phyloP scores from a whole-genome alignment of 2,113 vertebrate genomes.

The Zosterops lateralis region DNA sequence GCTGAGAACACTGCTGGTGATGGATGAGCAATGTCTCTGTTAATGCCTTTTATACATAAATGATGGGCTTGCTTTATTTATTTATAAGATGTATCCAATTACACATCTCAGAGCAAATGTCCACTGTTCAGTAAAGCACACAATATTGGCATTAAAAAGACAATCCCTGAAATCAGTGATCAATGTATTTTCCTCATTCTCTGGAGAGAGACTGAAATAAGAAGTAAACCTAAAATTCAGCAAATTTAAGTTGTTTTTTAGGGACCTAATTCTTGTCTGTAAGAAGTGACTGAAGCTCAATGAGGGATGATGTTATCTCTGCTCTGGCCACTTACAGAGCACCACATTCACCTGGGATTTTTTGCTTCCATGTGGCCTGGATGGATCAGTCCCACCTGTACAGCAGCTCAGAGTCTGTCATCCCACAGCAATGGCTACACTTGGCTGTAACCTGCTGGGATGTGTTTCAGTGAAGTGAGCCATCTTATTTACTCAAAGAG shows the following conservation, averaged over 20 bases:
- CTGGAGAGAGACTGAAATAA: neutral
- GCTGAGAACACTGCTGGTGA: slow-evolving; percentile 40
- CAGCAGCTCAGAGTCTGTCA: neutral
- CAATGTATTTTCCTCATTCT: neutral
- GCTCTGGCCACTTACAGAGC: neutral
- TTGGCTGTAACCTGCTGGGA: neutral
- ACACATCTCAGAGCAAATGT: slow-evolving; percentile 20
- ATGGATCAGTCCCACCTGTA: neutral
- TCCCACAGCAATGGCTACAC: neutral
- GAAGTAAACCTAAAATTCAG: neutral
- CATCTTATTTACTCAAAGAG: neutral
- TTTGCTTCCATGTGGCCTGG: neutral
- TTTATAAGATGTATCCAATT: slow-evolving; percentile 57
- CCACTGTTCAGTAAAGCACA: neutral
- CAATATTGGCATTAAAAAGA: slow-evolving; percentile 8
- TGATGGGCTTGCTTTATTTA: slow-evolving; percentile 51
- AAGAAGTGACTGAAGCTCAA: neutral
- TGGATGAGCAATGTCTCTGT: slow-evolving; percentile 52
- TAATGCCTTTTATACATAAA: slow-evolving; percentile 58
- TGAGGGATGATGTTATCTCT: neutral
- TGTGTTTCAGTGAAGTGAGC: neutral
- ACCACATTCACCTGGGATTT: neutral
- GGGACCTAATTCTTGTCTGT: neutral
- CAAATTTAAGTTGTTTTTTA: neutral
- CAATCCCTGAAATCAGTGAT: neutral